These are phyloP conservation scores for Pseudomyrmex flavicornis DNA, from an alignment of 1,140 invertebrate species.

Conservation along the genomic window DNA sequence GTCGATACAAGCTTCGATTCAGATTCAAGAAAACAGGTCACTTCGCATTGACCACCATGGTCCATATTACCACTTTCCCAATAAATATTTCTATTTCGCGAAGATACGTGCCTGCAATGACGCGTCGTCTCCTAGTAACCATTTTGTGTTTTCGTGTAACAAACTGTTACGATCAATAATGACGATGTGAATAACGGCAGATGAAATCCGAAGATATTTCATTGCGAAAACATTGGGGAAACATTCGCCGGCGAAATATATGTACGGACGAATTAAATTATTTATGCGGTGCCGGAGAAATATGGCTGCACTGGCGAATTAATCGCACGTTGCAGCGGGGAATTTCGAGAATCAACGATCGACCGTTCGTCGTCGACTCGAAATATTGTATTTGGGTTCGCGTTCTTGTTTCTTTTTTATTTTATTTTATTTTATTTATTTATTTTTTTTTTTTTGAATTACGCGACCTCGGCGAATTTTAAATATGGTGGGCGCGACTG, in stretches of 20 bases:
- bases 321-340: constrained; percentile 10
- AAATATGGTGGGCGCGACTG: constrained; percentile 44
- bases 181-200: neutral
- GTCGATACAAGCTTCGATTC: no score
- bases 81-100: constrained; percentile 50
- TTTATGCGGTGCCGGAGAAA: neutral
- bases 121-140: constrained; percentile 77
- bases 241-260: no score
- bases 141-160: constrained; percentile 1
- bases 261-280: no score
- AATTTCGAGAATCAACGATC: constrained; percentile 12
- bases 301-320: neutral
- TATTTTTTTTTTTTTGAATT: constrained; percentile 24
- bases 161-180: constrained; percentile 25
- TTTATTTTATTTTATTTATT: neutral
- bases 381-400: constrained; percentile 22
- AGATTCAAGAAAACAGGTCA: no score
- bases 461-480: constrained; percentile 44
- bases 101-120: constrained; percentile 37
- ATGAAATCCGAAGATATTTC: constrained; percentile 2
- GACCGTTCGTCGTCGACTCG: constrained; percentile 11
- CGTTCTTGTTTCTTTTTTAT: constrained; percentile 10
- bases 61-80: neutral
- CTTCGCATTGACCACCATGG: no score
- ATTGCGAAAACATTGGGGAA: no score